Base-by-base conservation (phyloP, 1,140 invertebrate genomes). In the Lepidurus apus region DNA sequence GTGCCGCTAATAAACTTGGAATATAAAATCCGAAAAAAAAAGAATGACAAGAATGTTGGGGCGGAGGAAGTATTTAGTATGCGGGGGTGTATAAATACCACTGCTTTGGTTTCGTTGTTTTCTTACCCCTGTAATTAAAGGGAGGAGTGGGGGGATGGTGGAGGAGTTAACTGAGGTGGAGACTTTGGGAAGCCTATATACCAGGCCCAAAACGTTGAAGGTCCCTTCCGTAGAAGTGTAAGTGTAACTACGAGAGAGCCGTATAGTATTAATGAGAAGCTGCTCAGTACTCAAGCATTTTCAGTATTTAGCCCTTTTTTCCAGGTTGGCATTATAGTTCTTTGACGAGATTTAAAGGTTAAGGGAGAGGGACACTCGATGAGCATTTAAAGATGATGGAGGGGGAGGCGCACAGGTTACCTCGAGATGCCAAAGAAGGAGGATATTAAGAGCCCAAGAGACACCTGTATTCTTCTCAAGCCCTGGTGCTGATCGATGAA, bases 1-100 rank as follows among this genome's bases (percentile, higher is more conserved):
- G 34, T 34, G 34, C 34, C 34, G 53, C 53, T 65, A 65, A 65
- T 65, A 65, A 65, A 65, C 53, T 65, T 11, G 53, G 21, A 21
- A 65, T 7, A 65, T 65, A 21, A 34, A 34, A 34, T 34, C 34
- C 53, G 17, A 65, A 65, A 21, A 3, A n/a, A 7, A 65, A 65
- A 3, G 53, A 65, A 65, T 65, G 53, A 65, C 17, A 65, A 65
- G 53, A 65, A 65, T 65, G 53, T 65, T 65, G 21, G 53, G 53
- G 13, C 53, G 13, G 53, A 65, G 21, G 53, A 21, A 13, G 17
- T 21, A 65, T 65, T 65, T 65, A 65, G 9, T 65, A 65, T 65
- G 53, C 53, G 53, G 53, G 53, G 53, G 53, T 65, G 53, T 65
- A 65, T 65, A 65, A 65, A 21, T 65, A 65, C 53, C 53, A 13